A percentile compares a stretch with the other conserved stretches of the same genome.
phyloP scores from a whole-genome alignment of 2,113 vertebrate genomes.

The Riparia riparia region DNA sequence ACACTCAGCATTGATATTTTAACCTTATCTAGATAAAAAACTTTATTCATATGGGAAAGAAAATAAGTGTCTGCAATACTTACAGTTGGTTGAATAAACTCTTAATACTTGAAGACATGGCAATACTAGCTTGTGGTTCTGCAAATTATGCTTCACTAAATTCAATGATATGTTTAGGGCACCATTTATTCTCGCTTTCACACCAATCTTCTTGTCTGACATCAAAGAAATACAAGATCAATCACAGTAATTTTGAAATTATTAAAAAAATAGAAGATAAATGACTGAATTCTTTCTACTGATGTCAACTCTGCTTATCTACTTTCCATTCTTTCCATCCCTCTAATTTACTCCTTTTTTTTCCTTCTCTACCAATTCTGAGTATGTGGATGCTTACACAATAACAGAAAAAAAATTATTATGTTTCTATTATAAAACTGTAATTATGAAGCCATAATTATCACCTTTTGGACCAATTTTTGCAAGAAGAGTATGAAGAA shows the following conservation, averaged over 20 bases:
- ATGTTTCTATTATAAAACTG: neutral
- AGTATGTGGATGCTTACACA: neutral
- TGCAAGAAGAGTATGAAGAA: conserved; percentile 91
- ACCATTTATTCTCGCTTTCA: conserved; percentile 93
- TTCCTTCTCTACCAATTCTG: neutral
- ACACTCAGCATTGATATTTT: neutral
- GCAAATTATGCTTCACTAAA: conserved; percentile 92
- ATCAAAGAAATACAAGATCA: conserved; percentile 8
- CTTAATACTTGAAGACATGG: conserved; percentile 95
- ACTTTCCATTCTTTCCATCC: neutral
- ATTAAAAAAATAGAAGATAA: neutral
- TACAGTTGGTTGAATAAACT: conserved; percentile 91
- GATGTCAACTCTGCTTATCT: neutral
- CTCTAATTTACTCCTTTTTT: neutral
- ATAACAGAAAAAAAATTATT: neutral
- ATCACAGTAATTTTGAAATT: neutral
- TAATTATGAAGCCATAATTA: neutral
- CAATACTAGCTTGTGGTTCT: conserved; percentile 88
- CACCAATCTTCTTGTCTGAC: conserved; percentile 94
- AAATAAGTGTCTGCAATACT: conserved; percentile 71
- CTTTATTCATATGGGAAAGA: neutral
- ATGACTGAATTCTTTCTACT: neutral
- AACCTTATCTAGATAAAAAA: neutral
- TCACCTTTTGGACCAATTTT: conserved; percentile 96
- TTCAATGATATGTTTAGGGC: conserved; percentile 87